Percentiles rank a stretch among this genome's conserved stretches.
Evolutionary conservation across 1,140 invertebrate species (phyloP).

Genomic region (Dinoponera quadriceps): DNA sequence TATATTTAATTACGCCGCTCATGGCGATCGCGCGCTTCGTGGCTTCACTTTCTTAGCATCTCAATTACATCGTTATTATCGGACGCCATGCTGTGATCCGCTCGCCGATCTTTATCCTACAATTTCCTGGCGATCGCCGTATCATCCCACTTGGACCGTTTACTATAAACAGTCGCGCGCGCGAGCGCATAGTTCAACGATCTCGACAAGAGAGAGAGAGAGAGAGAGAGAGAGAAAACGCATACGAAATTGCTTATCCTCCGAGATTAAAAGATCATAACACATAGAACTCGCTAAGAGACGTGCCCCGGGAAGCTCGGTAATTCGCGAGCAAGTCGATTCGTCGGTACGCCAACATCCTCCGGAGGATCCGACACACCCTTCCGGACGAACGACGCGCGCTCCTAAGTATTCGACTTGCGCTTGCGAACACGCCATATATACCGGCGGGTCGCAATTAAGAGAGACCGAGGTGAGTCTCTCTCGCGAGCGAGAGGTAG

Average conservation of each 20-base stretch:
- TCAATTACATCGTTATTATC: slow-evolving; percentile 34
- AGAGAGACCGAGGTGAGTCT: slow-evolving; percentile 15
- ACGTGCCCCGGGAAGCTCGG: too few species aligned
- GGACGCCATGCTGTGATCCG: slow-evolving; percentile 32
- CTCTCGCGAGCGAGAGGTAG: neutral
- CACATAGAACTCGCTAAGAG: too few species aligned
- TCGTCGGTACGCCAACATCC: too few species aligned
- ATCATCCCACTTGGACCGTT: neutral
- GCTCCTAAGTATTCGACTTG: neutral
- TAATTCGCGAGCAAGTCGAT: too few species aligned
- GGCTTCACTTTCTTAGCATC: slow-evolving; percentile 2
- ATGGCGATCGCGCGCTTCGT: slow-evolving; percentile 29
- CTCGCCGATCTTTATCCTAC: slow-evolving; percentile 28
- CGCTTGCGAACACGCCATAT: slow-evolving; percentile 13
- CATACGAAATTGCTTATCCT: too few species aligned
- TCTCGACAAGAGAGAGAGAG: too few species aligned
- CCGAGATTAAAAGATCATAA: too few species aligned
- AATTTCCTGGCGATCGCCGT: neutral
- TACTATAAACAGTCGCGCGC: too few species aligned
- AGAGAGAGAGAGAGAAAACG: too few species aligned
- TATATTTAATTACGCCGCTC: slow-evolving; percentile 49
- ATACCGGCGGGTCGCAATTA: slow-evolving; percentile 22
- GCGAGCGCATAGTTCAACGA: slow-evolving; percentile 2
- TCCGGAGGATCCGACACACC: too few species aligned
- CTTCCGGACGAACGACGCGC: neutral